Base-by-base conservation (phyloP, 2,888 invertebrate genomes). In the Torymus tubicola region DNA sequence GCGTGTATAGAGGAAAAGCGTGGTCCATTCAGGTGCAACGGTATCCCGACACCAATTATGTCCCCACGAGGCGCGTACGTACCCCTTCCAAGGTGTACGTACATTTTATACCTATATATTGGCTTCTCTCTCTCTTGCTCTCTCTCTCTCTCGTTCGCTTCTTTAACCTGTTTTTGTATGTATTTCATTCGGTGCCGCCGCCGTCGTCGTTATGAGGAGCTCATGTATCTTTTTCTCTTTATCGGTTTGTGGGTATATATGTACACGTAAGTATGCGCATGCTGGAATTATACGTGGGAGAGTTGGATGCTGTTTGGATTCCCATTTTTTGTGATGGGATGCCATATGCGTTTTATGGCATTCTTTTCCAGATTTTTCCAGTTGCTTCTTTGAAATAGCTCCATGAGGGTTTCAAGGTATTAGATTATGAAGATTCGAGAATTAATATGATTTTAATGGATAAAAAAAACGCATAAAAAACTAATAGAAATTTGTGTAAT, bases 31-130 rank as follows among this genome's bases (percentile, higher is more conserved):
- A 88, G 90, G 90, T 91, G 89, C 91, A 92, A 92, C 92, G 92
- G 92, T 92, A 92, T 91, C 88, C 88, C 89, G 92, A 89, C 92
- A 92, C 92, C 92, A 88, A 91, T 92, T 88, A 88, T 87, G 57
- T n/a, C 31, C 80, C 77, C 74, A 80, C 69, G 61, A 24, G 75
- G 69, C 57, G 63, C 60, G 58, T 81, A 53, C 74, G 75, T 64
- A 63, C 8, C 31, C 67, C 58, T 12, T 4, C 52, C 70, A 31
- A 5, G 4, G 4, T 0, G 5, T 31, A 31, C 5, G 31, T 31
- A 31, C 4, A 31, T 3, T 0, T 31, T 3, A 5, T 31, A 31
- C 5, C 3, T 31, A 31, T 31, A 31, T 42, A 42, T 14, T 18
- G 24, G 12, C 24, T 8, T 52, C 64, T 73, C 55, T 57, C 53